Evolutionary conservation across 2,113 vertebrate species (phyloP).

Genomic region (Genyomyrus donnyi): DNA sequence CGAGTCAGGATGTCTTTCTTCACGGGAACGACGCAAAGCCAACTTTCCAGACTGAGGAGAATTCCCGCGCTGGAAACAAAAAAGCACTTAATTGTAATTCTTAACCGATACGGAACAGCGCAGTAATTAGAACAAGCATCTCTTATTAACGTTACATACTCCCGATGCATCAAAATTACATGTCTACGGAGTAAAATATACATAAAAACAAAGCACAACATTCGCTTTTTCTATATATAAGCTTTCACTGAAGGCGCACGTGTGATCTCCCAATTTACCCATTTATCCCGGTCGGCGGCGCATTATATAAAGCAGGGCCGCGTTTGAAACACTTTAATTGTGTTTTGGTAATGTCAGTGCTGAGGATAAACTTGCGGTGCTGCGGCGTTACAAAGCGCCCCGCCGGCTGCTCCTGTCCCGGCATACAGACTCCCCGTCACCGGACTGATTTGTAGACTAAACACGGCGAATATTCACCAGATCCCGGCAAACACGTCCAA

Average conservation of each 20-base stretch:
- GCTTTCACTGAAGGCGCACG: not conserved
- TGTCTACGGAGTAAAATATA: not conserved
- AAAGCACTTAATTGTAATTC: not conserved
- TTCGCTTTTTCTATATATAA: not conserved
- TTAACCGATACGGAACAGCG: not conserved
- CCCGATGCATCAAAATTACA: not conserved
- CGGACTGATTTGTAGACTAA: conserved; percentile 90
- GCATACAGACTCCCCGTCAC: conserved; percentile 80
- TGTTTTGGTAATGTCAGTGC: conserved; percentile 41
- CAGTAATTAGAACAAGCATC: not conserved
- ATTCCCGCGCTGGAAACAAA: not conserved
- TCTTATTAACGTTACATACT: not conserved
- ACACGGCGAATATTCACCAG: conserved; percentile 68
- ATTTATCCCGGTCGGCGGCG: conserved; percentile 24
- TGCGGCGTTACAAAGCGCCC: conserved; percentile 25
- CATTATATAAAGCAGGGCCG: conserved; percentile 54
- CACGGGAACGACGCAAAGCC: not conserved
- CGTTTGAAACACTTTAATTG: conserved; percentile 31
- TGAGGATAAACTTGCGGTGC: conserved; percentile 36
- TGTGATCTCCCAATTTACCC: conserved; percentile 28
- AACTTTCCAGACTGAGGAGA: not conserved
- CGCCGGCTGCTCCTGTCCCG: conserved; percentile 27
- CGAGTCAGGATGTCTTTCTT: not conserved
- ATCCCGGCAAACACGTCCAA: conserved; percentile 46
- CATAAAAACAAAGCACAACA: not conserved